Evolutionary conservation across 37 sponge, comb jelly and placozoan genomes (phyloP).

Genomic region (Chondrilla cf. caribensis): DNA sequence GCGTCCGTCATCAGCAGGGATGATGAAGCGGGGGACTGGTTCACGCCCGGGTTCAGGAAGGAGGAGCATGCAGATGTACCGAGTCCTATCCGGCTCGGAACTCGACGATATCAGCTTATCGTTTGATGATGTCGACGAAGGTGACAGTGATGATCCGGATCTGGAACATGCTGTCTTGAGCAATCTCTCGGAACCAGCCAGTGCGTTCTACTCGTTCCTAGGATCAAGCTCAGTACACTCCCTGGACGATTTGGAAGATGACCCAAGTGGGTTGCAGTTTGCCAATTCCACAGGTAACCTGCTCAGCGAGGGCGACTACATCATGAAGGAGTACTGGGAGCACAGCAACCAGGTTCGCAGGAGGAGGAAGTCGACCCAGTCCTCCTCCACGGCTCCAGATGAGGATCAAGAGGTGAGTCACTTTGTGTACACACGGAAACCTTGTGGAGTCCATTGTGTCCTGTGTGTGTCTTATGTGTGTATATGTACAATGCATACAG

Average conservation of each 20-base stretch:
- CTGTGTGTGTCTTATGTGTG: too few relatives aligned
- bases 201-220: constrained; percentile 8
- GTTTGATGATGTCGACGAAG: neutral
- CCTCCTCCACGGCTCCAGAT: neutral
- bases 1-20: neutral
- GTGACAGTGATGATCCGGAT: neutral
- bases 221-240: neutral
- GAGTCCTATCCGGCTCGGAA: neutral
- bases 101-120: constrained; percentile 5
- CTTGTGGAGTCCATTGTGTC: too few relatives aligned
- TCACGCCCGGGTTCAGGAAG: neutral
- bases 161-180: constrained; percentile 15
- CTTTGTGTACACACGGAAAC: too few relatives aligned
- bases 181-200: constrained; percentile 1
- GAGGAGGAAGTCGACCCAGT: neutral
- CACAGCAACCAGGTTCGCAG: neutral
- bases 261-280: neutral
- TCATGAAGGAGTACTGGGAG: constrained; percentile 12
- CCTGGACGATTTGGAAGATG: neutral
- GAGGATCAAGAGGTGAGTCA: neutral
- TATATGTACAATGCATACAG: too few relatives aligned
- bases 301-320: neutral
- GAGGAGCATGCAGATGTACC: neutral
- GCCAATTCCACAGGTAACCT: constrained; percentile 1
- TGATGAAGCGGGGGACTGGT: neutral